Evolutionary conservation across 1,140 invertebrate species (phyloP).

Genomic region (Scaptomyza hsui): DNA sequence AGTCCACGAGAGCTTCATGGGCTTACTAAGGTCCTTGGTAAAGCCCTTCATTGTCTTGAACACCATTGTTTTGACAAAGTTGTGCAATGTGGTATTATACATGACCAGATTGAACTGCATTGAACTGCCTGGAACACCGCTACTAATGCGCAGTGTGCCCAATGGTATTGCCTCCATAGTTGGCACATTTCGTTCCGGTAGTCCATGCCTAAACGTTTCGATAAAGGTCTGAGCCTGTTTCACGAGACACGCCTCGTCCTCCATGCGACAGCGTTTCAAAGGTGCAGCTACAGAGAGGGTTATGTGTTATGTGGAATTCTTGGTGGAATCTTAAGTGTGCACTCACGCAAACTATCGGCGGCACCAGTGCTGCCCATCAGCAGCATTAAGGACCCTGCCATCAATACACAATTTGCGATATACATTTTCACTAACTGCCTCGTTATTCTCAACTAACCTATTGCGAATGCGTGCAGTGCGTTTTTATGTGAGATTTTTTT

Average conservation of each 20-base stretch:
- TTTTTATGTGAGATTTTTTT: conserved; percentile 25
- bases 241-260: conserved; percentile 48
- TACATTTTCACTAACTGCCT: conserved; percentile 4
- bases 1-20: conserved; percentile 38
- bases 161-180: conserved; percentile 40
- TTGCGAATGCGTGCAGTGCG: conserved; percentile 11
- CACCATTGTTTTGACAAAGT: conserved; percentile 13
- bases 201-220: conserved; percentile 29
- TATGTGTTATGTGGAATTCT: too few species aligned
- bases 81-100: conserved; percentile 40
- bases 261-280: conserved; percentile 42
- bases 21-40: conserved; percentile 36
- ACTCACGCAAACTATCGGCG: conserved; percentile 6
- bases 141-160: conserved; percentile 39
- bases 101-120: conserved; percentile 54
- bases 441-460: conserved; percentile 10
- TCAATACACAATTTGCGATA: background rate
- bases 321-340: too few species aligned
- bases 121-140: conserved; percentile 31
- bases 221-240: conserved; percentile 43
- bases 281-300: conserved; percentile 41
- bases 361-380: background rate
- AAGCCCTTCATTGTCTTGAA: conserved; percentile 52
- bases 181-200: conserved; percentile 32
- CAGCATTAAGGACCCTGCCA: background rate